These are phyloP conservation scores for Steatocranus sp. DNA, from an alignment of 2,797 vertebrate species.

Conservation along the genomic window DNA sequence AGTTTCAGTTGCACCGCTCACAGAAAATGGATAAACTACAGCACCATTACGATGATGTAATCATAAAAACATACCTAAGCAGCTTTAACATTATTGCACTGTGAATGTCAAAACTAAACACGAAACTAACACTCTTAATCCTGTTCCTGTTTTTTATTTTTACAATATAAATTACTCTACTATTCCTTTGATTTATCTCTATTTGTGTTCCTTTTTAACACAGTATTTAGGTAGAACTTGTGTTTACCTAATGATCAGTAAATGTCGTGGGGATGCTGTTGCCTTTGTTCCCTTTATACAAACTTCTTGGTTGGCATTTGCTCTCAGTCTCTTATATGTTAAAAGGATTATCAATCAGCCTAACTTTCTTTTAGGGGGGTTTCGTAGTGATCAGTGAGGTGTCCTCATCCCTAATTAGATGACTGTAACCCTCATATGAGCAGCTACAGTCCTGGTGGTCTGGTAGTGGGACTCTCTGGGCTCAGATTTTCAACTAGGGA, in stretches of 20 bases:
- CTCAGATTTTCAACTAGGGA: constrained; percentile 54
- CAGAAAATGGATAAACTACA: neutral
- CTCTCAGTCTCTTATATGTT: constrained; percentile 56
- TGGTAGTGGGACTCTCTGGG: constrained; percentile 64
- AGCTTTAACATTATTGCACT: neutral
- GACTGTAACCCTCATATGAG: constrained; percentile 83
- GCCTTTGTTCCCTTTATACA: neutral
- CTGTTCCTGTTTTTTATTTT: neutral
- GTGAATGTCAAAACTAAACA: neutral
- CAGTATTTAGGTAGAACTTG: neutral
- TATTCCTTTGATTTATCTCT: neutral
- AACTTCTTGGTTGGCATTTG: neutral
- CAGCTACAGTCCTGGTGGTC: constrained; percentile 84
- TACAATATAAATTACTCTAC: neutral
- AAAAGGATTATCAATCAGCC: constrained; percentile 70
- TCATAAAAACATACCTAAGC: neutral
- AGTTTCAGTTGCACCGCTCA: neutral
- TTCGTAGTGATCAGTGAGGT: constrained; percentile 66
- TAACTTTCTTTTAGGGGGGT: constrained; percentile 1
- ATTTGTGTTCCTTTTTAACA: neutral
- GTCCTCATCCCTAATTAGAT: constrained; percentile 82
- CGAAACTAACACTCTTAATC: neutral
- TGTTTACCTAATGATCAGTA: neutral
- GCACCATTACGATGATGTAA: neutral
- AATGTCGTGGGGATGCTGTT: neutral